These are phyloP conservation scores for Apomyelois bistriatella DNA, from an alignment of 2,888 invertebrate species.

Conservation along the genomic window DNA sequence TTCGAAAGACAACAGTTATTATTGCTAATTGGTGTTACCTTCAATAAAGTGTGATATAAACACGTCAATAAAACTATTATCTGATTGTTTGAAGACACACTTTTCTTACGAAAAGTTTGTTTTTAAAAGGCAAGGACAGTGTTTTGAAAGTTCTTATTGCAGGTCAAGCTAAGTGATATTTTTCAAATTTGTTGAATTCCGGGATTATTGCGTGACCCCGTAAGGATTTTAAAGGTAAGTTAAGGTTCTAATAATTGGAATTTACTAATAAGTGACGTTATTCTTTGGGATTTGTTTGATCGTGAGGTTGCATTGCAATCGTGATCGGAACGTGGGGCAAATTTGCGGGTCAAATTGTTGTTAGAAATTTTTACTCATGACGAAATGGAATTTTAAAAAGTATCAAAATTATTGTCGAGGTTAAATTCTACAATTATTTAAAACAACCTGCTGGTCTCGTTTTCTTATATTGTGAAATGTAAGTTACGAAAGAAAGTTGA, in stretches of 20 bases:
- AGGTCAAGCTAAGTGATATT: constrained; percentile 37
- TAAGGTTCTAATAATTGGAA: not conserved
- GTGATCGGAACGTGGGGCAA: constrained; percentile 1
- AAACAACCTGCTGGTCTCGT: not conserved
- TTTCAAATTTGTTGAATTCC: constrained; percentile 51
- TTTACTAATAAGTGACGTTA: not conserved
- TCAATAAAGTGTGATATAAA: constrained; percentile 32
- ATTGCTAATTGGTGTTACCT: constrained; percentile 52
- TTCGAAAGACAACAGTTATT: constrained; percentile 28
- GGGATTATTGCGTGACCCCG: constrained; percentile 55
- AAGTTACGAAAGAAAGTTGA: not conserved
- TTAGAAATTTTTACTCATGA: constrained; percentile 4
- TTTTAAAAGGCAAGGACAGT: constrained; percentile 52
- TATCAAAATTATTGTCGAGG: not conserved
- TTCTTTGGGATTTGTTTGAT: not conserved
- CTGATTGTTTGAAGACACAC: constrained; percentile 16
- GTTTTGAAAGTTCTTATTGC: constrained; percentile 51
- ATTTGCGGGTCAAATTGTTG: constrained; percentile 12
- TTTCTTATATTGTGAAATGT: not conserved
- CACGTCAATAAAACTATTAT: constrained; percentile 12
- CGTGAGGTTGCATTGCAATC: constrained; percentile 9
- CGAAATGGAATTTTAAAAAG: not conserved
- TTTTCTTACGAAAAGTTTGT: constrained; percentile 41
- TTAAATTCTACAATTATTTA: not conserved
- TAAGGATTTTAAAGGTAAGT: constrained; percentile 39